Evolutionary conservation across 2,888 invertebrate species (phyloP).

Genomic region (Sphecodes monilicornis): DNA sequence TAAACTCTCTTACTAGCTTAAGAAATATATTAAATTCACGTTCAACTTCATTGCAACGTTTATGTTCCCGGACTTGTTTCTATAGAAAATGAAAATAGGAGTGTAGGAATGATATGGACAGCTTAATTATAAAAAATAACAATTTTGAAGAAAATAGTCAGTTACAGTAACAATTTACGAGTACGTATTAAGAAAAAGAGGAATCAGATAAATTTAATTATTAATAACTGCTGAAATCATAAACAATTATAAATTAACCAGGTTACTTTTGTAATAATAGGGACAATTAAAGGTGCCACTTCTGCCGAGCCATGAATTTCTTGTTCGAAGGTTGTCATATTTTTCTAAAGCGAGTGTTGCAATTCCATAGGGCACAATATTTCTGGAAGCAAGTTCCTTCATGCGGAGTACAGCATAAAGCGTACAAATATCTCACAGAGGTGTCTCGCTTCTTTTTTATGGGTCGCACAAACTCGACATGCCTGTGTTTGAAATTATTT

Average conservation of each 20-base stretch:
- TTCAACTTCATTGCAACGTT: neutral
- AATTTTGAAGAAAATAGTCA: neutral
- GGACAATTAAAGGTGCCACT: neutral
- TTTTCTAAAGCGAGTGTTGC: neutral
- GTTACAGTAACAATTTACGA: neutral
- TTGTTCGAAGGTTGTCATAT: neutral
- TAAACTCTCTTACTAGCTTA: neutral
- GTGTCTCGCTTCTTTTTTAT: neutral
- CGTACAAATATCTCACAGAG: conserved; percentile 16
- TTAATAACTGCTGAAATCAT: neutral
- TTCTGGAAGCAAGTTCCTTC: neutral
- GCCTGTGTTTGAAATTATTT: neutral
- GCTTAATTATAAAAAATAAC: too few relatives aligned
- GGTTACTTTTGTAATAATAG: neutral
- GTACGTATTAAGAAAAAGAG: too few relatives aligned
- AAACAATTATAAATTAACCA: neutral
- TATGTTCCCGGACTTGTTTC: neutral
- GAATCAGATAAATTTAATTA: too few relatives aligned
- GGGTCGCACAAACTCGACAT: conserved; percentile 1
- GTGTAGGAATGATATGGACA: too few relatives aligned
- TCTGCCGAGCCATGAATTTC: neutral
- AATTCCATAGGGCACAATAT: neutral
- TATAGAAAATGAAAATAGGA: neutral
- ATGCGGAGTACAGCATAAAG: neutral
- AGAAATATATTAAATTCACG: neutral